phyloP scores from a whole-genome alignment of 2,888 invertebrate genomes.

The Anoncus sp. region DNA sequence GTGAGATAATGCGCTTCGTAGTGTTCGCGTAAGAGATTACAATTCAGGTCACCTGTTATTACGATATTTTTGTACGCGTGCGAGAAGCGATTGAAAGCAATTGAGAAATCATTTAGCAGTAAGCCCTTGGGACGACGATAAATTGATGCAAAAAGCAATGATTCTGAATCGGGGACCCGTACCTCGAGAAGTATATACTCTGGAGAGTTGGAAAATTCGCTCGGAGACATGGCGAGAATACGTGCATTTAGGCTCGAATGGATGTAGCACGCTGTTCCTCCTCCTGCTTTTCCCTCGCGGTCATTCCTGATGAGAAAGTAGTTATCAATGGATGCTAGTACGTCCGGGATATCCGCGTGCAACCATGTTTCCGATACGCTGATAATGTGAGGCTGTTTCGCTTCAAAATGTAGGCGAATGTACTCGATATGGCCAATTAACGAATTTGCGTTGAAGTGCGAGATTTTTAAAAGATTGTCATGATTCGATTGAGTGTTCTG shows the following conservation, averaged over 20 bases:
- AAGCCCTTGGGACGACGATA: constrained; percentile 23
- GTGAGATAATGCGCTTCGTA: no score
- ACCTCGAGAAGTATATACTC: constrained; percentile 29
- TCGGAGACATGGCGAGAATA: not conserved
- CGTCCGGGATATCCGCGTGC: constrained; percentile 12
- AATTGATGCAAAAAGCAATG: constrained; percentile 8
- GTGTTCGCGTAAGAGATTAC: not conserved
- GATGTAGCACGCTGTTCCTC: constrained; percentile 44
- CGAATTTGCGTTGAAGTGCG: constrained; percentile 11
- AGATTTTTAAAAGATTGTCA: not conserved
- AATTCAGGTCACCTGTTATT: constrained; percentile 31
- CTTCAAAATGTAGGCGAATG: not conserved
- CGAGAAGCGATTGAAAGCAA: not conserved
- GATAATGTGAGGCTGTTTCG: constrained; percentile 10
- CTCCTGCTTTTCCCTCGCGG: constrained; percentile 16
- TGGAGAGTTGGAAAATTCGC: constrained; percentile 17
- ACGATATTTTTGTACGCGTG: constrained; percentile 29
- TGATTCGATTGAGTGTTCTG: not conserved
- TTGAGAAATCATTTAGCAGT: not conserved
- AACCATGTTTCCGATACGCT: constrained; percentile 20
- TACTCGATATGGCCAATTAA: constrained; percentile 14
- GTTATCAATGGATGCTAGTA: not conserved
- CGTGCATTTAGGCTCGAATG: constrained; percentile 33
- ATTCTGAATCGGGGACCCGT: not conserved
- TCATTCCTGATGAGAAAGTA: constrained; percentile 39